These are phyloP conservation scores for Kryphioiulus occultus DNA, from an alignment of 2,888 invertebrate genomes.

Conservation along the genomic window DNA sequence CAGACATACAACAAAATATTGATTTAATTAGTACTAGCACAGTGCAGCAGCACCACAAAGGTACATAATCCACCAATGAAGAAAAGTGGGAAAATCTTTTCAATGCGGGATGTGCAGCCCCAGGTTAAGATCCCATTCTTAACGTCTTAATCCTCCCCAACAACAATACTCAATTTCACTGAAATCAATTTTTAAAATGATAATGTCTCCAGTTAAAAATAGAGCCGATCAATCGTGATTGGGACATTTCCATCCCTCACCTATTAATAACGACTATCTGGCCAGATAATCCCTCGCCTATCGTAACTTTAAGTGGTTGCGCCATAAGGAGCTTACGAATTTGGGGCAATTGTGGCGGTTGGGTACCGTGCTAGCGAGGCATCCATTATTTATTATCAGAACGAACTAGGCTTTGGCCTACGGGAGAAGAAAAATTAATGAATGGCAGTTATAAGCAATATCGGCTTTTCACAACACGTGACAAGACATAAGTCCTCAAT, in stretches of 20 bases:
- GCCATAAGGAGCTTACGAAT: background rate
- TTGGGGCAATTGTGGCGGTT: background rate
- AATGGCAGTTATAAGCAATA: conserved; percentile 5
- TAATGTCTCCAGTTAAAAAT: background rate
- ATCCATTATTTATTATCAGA: conserved; percentile 5
- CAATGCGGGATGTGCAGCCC: too few relatives aligned
- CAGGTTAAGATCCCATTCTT: too few relatives aligned
- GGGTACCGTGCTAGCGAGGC: background rate
- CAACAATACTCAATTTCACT: background rate
- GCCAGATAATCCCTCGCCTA: background rate
- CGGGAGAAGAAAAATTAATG: background rate
- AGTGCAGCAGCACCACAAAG: too few relatives aligned
- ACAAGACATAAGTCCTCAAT: background rate
- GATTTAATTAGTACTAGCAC: too few relatives aligned
- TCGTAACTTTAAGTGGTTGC: background rate
- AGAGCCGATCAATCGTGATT: background rate
- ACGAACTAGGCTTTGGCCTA: background rate
- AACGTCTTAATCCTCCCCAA: background rate
- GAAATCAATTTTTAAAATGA: background rate
- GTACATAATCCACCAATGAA: too few relatives aligned
- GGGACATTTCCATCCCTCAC: background rate
- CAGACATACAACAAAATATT: too few relatives aligned
- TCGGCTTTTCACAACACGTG: background rate
- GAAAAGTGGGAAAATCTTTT: too few relatives aligned
- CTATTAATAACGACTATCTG: background rate